A percentile compares a stretch with the other conserved stretches of the same genome.
phyloP scores from a whole-genome alignment of 1,140 invertebrate genomes.

The Linepithema humile region DNA sequence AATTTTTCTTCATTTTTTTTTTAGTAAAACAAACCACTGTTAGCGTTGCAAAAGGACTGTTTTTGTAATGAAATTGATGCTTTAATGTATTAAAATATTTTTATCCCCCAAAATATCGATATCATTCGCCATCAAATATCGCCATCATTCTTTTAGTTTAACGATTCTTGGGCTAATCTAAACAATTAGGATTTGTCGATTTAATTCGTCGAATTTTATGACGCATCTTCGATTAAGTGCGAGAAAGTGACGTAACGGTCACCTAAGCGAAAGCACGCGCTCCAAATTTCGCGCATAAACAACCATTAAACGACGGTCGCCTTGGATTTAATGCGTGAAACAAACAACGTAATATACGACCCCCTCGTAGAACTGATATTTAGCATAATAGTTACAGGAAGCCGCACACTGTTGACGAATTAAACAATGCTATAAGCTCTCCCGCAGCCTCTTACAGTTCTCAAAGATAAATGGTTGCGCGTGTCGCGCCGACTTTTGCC shows the following conservation, averaged over 20 bases:
- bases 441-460: neutral
- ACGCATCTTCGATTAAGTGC: neutral
- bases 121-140: too few species aligned
- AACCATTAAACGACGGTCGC: slow-evolving; percentile 10
- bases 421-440: slow-evolving; percentile 10
- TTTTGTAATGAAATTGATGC: too few species aligned
- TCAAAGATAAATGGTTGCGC: neutral
- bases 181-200: slow-evolving; percentile 6
- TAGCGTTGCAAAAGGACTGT: too few species aligned
- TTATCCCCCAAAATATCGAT: too few species aligned
- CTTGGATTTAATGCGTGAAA: slow-evolving; percentile 2
- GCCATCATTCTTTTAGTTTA: too few species aligned
- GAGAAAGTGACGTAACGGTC: slow-evolving; percentile 20
- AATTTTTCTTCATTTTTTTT: too few species aligned
- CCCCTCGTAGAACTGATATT: neutral
- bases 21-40: too few species aligned
- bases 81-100: too few species aligned
- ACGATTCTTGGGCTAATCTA: neutral
- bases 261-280: slow-evolving; percentile 39
- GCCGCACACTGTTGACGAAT: neutral
- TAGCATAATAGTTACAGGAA: neutral
- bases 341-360: slow-evolving; percentile 2
- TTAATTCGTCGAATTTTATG: slow-evolving; percentile 30
- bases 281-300: slow-evolving; percentile 35
- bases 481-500: neutral